Conservation (phyloP, 2,113 vertebrate genomes). For the Ageneiosus marmoratus region DNA sequence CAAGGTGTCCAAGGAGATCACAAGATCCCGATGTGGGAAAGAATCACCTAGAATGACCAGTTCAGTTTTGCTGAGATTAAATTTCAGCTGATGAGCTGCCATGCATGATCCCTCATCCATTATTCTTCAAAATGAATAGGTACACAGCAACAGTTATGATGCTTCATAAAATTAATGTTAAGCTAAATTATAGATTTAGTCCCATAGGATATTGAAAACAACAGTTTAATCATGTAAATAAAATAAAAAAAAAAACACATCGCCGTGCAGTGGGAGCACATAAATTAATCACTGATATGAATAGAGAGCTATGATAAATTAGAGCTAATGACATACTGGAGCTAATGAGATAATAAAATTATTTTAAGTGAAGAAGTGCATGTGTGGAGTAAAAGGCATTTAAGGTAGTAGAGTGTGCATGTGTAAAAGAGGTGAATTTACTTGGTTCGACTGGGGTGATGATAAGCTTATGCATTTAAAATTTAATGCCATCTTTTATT, state of each 20-base stretch:
- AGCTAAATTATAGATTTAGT: background rate
- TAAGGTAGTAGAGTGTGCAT: background rate
- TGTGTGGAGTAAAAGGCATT: background rate
- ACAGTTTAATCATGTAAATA: background rate
- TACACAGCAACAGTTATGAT: background rate
- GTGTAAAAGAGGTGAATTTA: background rate
- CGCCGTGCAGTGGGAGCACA: background rate
- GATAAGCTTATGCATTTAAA: background rate
- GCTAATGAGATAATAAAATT: background rate
- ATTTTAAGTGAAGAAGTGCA: background rate
- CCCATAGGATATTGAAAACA: background rate
- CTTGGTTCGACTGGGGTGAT: background rate
- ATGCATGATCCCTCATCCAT: background rate
- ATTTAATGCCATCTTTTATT: slow-evolving; percentile 18
- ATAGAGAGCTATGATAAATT: background rate
- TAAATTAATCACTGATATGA: background rate
- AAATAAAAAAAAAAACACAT: background rate
- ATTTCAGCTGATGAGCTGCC: too few relatives aligned
- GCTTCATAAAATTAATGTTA: background rate
- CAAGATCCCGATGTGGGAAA: too few relatives aligned
- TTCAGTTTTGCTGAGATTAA: too few relatives aligned
- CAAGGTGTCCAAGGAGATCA: too few relatives aligned
- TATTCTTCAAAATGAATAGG: background rate
- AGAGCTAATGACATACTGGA: background rate
- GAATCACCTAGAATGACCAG: too few relatives aligned